phyloP scores from a whole-genome alignment of 2,888 invertebrate species.

The Chirona hameri region DNA sequence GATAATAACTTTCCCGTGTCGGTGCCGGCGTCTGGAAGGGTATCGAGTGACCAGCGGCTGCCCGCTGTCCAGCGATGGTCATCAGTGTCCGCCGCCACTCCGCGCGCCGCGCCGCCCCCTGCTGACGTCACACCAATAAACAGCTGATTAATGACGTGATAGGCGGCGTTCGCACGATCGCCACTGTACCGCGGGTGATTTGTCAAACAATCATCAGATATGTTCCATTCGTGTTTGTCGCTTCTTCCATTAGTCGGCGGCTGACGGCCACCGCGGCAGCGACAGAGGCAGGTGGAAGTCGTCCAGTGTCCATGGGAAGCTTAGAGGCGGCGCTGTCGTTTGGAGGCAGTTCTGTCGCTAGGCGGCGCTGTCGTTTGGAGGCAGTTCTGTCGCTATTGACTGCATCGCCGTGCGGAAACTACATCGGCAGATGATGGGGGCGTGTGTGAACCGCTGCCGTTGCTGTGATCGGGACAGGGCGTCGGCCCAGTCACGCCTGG shows the following conservation, averaged over 20 bases:
- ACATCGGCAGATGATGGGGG: background rate
- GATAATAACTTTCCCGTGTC: background rate
- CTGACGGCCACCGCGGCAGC: background rate
- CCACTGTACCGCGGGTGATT: background rate
- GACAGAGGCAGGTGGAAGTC: background rate
- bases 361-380: background rate
- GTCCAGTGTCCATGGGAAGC: background rate
- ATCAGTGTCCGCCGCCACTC: background rate
- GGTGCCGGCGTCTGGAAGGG: background rate
- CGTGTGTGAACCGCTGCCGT: too few species aligned
- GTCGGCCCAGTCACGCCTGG: too few species aligned
- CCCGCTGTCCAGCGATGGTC: background rate
- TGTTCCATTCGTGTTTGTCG: conserved; percentile 26
- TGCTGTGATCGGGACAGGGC: too few species aligned
- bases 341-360: background rate
- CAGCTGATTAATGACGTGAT: conserved; percentile 27
- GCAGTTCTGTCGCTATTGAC: too few species aligned
- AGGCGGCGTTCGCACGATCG: conserved; percentile 22
- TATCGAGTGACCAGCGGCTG: background rate
- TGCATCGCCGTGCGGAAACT: background rate
- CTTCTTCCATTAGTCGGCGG: background rate
- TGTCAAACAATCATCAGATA: conserved; percentile 24
- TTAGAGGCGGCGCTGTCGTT: background rate
- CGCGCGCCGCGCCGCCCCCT: background rate
- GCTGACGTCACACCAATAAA: conserved; percentile 24